phyloP scores from a whole-genome alignment of 2,888 invertebrate species.

The Rhyacophila evoluta region DNA sequence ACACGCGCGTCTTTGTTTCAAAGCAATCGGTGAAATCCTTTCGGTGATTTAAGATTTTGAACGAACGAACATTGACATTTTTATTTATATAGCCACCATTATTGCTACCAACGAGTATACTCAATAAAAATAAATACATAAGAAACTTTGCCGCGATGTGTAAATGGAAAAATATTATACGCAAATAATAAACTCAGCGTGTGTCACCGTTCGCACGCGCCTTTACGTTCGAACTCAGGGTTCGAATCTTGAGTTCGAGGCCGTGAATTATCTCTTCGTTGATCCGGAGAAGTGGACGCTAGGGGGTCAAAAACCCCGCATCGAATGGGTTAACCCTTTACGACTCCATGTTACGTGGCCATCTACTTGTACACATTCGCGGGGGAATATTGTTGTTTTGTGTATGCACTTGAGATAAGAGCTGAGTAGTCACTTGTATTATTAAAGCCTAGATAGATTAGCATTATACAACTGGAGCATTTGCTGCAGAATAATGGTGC shows the following conservation, averaged over 20 bases:
- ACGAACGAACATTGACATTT: too few relatives aligned
- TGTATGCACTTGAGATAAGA: neutral
- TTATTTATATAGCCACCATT: too few relatives aligned
- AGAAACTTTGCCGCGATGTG: too few relatives aligned
- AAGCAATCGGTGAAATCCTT: too few relatives aligned
- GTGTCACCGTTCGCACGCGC: neutral
- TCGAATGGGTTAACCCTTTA: neutral
- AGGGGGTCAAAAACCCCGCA: neutral
- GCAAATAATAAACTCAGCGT: too few relatives aligned
- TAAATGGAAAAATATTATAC: too few relatives aligned
- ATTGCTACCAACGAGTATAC: too few relatives aligned
- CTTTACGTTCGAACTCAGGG: neutral
- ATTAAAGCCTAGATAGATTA: neutral
- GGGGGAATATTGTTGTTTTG: neutral
- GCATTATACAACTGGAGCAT: neutral
- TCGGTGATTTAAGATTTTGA: too few relatives aligned
- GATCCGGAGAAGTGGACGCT: slow-evolving; percentile 9
- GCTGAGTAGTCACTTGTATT: neutral
- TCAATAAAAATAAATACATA: too few relatives aligned
- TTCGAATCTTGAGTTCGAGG: slow-evolving; percentile 16
- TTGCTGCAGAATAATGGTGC: too few relatives aligned
- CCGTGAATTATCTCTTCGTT: slow-evolving; percentile 14
- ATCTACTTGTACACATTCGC: neutral
- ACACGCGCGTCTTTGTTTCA: too few relatives aligned
- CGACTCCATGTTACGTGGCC: neutral